Conservation (phyloP, 1,140 invertebrate species). For the Arion vulgaris region DNA sequence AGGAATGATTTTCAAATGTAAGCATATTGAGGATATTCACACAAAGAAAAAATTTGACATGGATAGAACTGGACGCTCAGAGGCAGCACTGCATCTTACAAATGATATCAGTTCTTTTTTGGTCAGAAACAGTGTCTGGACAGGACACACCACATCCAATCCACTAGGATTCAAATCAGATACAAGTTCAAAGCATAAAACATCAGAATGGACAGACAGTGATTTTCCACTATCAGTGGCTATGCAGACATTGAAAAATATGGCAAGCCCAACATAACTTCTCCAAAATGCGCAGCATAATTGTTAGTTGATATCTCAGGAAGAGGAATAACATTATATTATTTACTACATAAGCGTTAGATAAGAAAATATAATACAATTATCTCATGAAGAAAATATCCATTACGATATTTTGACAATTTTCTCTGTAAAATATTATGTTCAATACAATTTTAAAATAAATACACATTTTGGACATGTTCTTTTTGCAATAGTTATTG, state of each 20-base stretch:
- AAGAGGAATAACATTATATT: too few species aligned
- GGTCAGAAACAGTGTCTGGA: conserved; percentile 51
- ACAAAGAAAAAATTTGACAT: conserved; percentile 62
- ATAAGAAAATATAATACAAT: too few species aligned
- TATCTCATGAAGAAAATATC: too few species aligned
- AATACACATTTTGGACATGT: too few species aligned
- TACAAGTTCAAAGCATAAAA: conserved; percentile 15
- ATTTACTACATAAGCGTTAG: too few species aligned
- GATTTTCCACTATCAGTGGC: conserved; percentile 52
- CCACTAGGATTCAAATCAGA: conserved; percentile 21
- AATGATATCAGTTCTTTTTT: conserved; percentile 63
- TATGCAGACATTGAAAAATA: conserved; percentile 51
- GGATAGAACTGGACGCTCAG: conserved; percentile 52
- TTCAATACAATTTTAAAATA: too few species aligned
- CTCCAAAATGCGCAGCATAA: conserved; percentile 54
- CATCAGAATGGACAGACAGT: conserved; percentile 46
- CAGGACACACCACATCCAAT: conserved; percentile 23
- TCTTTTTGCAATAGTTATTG: too few species aligned
- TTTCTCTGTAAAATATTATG: too few species aligned
- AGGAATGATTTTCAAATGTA: conserved; percentile 66
- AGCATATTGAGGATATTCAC: conserved; percentile 65
- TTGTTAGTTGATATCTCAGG: too few species aligned
- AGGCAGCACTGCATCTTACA: conserved; percentile 63
- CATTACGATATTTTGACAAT: too few species aligned
- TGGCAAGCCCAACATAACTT: conserved; percentile 52